Base-by-base conservation (phyloP, 2,888 invertebrate species). In the Rhagophthalmus giganteus region DNA sequence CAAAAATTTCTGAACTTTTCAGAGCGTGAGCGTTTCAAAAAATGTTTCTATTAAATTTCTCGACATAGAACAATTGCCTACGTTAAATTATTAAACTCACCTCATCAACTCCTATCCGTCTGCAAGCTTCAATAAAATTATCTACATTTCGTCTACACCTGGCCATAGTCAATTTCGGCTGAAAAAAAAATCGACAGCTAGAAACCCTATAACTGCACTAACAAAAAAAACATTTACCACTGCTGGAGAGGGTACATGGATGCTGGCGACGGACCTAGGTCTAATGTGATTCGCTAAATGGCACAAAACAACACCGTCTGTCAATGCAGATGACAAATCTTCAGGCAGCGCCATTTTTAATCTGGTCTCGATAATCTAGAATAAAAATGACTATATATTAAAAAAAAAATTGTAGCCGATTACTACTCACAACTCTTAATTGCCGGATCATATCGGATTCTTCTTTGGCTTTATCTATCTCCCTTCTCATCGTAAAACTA, bases 101-200 rank as follows among this genome's bases (percentile, higher is more conserved):
- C 88, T 94, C 93, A 76, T 93, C 89, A 8, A 96, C 92, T 59
- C 96, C 96, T 66, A 95, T 91, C 76, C 86, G 90, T 54, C 93
- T 82, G 76, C 95, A 96, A 12, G 95, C 95, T 69, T 94, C 94
- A 63, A 96, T 77, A 71, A 96, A 96, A 77, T 95, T 95, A 73
- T 96, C 95, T 15, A 96, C 94, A 74, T 96, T 96, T 68, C 92
- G 82, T 66, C 94, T 82, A 79, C 94, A 94, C 65, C 95, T 85
- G 28, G 95, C 93, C 86, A 93, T 89, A n/a, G 94, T 91, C 62
- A 96, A 76, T 75, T 94, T 94, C 25, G 94, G 94, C 94, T 95
- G 77, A 20, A 20, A 20, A 20, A 20, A 7, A n/a, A n/a, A n/a
- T n/a, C n/a, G n/a, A n/a, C n/a, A n/a, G n/a, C n/a, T n/a, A n/a